Percentiles rank a stretch among this genome's conserved stretches.
Conservation (phyloP, 2,888 invertebrate genomes). For the Morinoia aosen region DNA sequence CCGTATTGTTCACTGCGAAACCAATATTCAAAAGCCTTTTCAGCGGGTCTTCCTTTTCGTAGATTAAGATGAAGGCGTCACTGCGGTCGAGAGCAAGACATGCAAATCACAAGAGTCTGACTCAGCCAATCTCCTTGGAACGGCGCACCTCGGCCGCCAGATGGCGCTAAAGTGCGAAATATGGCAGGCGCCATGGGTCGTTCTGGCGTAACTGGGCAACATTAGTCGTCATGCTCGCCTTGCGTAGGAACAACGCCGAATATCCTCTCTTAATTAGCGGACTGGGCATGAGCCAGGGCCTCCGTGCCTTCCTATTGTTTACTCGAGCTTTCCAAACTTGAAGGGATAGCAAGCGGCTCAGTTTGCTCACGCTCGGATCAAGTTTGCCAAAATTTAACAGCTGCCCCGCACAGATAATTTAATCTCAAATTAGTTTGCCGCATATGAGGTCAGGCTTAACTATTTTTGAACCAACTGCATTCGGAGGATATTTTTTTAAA, state of each 20-base stretch:
- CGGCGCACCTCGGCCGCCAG: conserved; percentile 44
- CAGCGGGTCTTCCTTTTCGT: neutral
- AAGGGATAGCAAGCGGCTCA: neutral
- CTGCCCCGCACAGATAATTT: neutral
- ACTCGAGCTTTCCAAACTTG: neutral
- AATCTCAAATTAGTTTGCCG: neutral
- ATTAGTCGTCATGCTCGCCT: conserved; percentile 44
- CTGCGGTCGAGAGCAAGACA: conserved; percentile 12
- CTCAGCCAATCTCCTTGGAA: conserved; percentile 44
- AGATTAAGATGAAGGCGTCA: conserved; percentile 7
- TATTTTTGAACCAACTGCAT: neutral
- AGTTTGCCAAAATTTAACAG: conserved; percentile 2
- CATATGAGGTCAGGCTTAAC: neutral
- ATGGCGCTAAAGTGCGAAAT: conserved; percentile 50
- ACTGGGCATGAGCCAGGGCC: neutral
- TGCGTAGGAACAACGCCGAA: conserved; percentile 32
- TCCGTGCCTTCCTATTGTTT: conserved; percentile 6
- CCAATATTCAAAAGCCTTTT: neutral
- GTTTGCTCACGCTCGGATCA: neutral
- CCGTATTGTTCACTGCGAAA: neutral
- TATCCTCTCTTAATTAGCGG: conserved; percentile 46
- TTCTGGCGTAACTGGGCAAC: conserved; percentile 39
- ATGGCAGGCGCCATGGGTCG: conserved; percentile 44
- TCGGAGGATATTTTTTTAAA: neutral
- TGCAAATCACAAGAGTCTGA: conserved; percentile 36